Evolutionary conservation across 2,113 vertebrate species (phyloP), one percentile per base, ranked within the genome.

Genomic region (Dromiciops gliroides): DNA sequence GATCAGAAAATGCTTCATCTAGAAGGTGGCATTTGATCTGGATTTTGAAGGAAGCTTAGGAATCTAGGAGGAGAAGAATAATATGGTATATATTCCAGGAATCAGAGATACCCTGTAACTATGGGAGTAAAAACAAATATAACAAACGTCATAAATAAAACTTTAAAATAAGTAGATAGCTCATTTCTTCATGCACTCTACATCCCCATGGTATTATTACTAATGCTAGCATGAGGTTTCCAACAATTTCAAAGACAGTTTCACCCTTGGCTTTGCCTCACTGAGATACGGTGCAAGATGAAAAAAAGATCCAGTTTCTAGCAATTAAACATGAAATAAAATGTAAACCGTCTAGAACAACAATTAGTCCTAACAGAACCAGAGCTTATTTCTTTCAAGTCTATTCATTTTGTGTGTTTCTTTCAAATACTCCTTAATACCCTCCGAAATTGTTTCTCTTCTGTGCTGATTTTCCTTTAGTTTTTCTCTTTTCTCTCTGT

Each of bases 351-450:
- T 89, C 48, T 23, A 92, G 90, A n/a, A 50, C 24, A 26, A 48
- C 16, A 2, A 53, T 11, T 51, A 10, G 8, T 83, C 91, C 2
- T 2, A 50, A 90, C 31, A 67, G 83, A 60, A 26, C 53, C 4
- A 25, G 1, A 37, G 31, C 7, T 0, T 14, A 26, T 23, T 89
- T 48, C 50, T 19, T 0, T 11, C 8, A 60, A 48, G 44, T 3
- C 47, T 25, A 0, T 90, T 44, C 47, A 89, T n/a, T 60, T 26
- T 14, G 67, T 48, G 67, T n/a, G 22, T 25, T 60, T 26, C 60
- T n/a, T 92, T 50, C 60, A 92, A 51, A n/a, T 49, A 47, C 89
- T 50, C 50, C 90, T 60, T 0, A 9, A 53, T 0, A 47, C 16
- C 90, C 94, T 89, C 0, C 3, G 91, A n/a, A 50, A 49, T 14